Evolutionary conservation across 1,140 invertebrate genomes (phyloP), one percentile per base, ranked within the genome.

Genomic region (Pseudachorutes palmiensis): DNA sequence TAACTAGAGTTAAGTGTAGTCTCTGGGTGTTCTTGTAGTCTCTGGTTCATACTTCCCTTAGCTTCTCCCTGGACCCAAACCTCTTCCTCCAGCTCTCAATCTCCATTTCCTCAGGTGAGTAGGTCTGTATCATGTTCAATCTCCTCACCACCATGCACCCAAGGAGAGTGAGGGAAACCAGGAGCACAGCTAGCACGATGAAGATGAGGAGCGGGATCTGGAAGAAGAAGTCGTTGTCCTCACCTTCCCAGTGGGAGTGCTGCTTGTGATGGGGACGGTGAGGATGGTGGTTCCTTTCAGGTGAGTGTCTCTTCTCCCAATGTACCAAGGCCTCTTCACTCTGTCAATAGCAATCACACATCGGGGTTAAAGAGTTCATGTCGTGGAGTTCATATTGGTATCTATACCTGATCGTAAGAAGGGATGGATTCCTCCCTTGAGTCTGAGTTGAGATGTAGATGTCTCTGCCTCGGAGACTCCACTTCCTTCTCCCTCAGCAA

Each of bases 201-300:
- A 63, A 63, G 26, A 63, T 63, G n/a, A 63, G 61, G 19, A 63
- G 61, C 33, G 61, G 61, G 22, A 63, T 28, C 29, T 63, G 31
- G 9, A 55, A 22, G 24, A 55, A 45, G 9, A 19, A 45, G 36
- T 19, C 51, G 12, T 55, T 26, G 12, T 14, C 12, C 3, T 55
- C 51, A 9, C 14, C 3, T 26, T 9, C 12, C 24, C 51, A 16
- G 24, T 55, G 51, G 36, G 36, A 45, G 36, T 9, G 36, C 9
- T 26, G 14, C 9, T 55, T 9, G 24, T 55, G 51, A 55, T 22
- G 14, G 51, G 51, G 12, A 14, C 5, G 14, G 51, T 55, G 12
- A 55, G 9, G 12, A 55, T 55, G 12, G 51, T 12, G 24, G 24
- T 3, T n/a, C 12, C 24, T 55, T 55, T 3, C 24, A 5, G 51